Base-by-base conservation (phyloP, 2,888 invertebrate species). In the Orthosia cruda region DNA sequence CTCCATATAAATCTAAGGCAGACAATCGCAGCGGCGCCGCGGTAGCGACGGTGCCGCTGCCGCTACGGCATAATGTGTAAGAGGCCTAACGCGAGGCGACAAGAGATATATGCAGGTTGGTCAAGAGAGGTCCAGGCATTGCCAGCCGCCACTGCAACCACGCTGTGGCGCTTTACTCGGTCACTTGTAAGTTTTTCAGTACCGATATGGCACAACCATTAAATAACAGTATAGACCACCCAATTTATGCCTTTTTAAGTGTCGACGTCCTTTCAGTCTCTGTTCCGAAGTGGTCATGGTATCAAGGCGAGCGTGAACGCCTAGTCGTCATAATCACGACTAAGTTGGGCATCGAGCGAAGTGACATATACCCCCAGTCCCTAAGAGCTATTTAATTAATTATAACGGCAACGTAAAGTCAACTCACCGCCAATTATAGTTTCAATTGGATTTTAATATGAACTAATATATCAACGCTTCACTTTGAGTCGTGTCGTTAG, bases 101-200 rank as follows among this genome's bases (percentile, higher is more conserved):
- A 52, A 69, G n/a, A 54, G n/a, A 54, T 16, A 54, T 54, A 68
- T 70, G 16, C 40, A 23, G 32, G 32, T n/a, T 67, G 52, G 52
- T 67, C n/a, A 52, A n/a, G 15, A 62, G 15, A 62, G 15, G n/a
- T 4, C 1, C 5, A 7, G 23, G 18, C 32, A 32, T 5, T n/a
- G 7, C 20, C 12, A 32, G 16, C 18, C 18, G 4, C 5, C 23
- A 23, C 15, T 45, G 58, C 20, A 50, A 16, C 23, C 26, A 26
- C 12, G 16, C 12, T 4, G 62, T 5, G 16, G 4, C 0, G 26
- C 5, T 3, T 16, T 62, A 16, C 23, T n/a, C 26, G 13, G 4
- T 13, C 54, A 55, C 20, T 23, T 23, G 32, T 32, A 32, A 32
- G 32, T 32, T 32, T 32, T 32, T 32, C 32, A 32, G 32, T 7